phyloP scores from a whole-genome alignment of 1,140 invertebrate species.

The Drosophila quadrilineata region DNA sequence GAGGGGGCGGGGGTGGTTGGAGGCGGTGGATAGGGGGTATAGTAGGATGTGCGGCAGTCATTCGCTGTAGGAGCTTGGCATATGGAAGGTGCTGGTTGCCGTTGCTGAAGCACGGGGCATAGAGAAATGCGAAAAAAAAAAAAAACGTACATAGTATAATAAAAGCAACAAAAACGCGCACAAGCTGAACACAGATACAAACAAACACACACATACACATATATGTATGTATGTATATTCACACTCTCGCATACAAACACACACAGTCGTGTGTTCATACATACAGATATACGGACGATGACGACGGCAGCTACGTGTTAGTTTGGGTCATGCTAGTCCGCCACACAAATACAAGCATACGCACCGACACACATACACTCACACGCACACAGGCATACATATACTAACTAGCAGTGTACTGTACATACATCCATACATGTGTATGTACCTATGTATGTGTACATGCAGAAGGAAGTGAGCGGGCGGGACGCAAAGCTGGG shows the following conservation, averaged over 20 bases:
- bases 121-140: conserved; percentile 73
- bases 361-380: conserved; percentile 23
- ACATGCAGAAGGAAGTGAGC: conserved; percentile 21
- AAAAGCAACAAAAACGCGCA: conserved; percentile 75
- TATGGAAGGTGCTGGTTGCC: conserved; percentile 40
- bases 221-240: conserved; percentile 4
- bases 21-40: background rate
- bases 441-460: too few species aligned
- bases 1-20: background rate
- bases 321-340: conserved; percentile 58
- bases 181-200: conserved; percentile 69
- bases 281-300: conserved; percentile 19
- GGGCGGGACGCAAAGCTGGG: conserved; percentile 35
- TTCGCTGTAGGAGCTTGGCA: conserved; percentile 38
- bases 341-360: conserved; percentile 32
- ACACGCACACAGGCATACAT: conserved; percentile 15
- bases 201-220: conserved; percentile 35
- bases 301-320: conserved; percentile 56
- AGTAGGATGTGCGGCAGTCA: conserved; percentile 8
- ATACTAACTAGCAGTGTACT: conserved; percentile 7
- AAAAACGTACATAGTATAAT: too few species aligned
- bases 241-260: conserved; percentile 11
- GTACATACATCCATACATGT: conserved; percentile 7
- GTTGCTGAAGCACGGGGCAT: conserved; percentile 31
- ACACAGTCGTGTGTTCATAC: too few species aligned